These are phyloP conservation scores for Agapornis roseicollis DNA, from an alignment of 2,113 vertebrate genomes.

Conservation along the genomic window DNA sequence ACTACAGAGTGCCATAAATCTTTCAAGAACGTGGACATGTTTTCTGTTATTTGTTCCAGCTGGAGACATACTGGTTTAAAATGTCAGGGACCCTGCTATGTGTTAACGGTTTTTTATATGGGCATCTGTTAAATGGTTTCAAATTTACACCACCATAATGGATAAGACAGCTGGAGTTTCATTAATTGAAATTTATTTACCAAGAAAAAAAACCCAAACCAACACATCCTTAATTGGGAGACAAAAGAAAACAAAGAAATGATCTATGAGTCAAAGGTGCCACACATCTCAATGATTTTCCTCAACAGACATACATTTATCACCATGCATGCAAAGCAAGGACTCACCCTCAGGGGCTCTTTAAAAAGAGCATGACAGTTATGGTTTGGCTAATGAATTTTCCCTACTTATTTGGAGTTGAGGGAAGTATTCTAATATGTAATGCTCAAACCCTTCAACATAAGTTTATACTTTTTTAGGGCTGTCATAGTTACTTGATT, in stretches of 20 bases:
- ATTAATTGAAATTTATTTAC: conserved; percentile 63
- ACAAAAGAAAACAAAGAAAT: conserved; percentile 45
- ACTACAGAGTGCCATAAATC: not conserved
- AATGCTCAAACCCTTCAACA: not conserved
- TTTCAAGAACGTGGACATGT: not conserved
- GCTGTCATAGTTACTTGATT: not conserved
- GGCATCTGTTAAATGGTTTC: conserved; percentile 50
- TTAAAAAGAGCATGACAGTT: not conserved
- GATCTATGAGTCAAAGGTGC: conserved; percentile 31
- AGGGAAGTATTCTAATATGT: not conserved
- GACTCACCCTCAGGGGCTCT: not conserved
- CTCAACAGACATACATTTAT: conserved; percentile 9
- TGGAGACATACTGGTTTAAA: conserved; percentile 30
- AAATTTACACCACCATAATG: conserved; percentile 5
- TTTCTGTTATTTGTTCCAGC: conserved; percentile 18
- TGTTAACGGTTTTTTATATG: not conserved
- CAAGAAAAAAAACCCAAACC: not conserved
- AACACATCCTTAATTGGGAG: not conserved
- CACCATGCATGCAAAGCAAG: not conserved
- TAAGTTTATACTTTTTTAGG: not conserved
- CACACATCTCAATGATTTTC: not conserved
- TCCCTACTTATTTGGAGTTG: not conserved
- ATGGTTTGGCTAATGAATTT: conserved; percentile 38
- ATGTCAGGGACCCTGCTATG: conserved; percentile 11
- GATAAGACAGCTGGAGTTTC: conserved; percentile 48